Base-by-base conservation (phyloP, 2,113 vertebrate genomes). In the Peromyscus maniculatus region DNA sequence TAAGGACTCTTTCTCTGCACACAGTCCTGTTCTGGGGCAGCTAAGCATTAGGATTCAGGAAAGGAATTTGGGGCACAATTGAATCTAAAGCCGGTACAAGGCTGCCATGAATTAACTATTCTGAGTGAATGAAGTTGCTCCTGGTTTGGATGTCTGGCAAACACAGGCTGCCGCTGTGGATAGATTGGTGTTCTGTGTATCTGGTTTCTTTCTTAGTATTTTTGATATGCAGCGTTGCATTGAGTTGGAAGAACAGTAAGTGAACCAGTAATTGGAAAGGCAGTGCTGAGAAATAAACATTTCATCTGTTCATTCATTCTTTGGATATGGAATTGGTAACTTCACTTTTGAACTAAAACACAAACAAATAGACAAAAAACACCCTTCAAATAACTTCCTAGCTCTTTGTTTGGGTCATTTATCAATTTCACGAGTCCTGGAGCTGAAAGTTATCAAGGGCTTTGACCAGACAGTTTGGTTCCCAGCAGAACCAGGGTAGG, bases 271-370 rank as follows among this genome's bases (percentile, higher is more conserved):
- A 93, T 90, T 55, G 26, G 22, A 79, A 90, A 79, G 19, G 24
- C 43, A 67, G 22, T 75, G 6, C 83, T 13, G 90, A 78, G 12
- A 93, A 89, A 78, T 28, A 78, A 66, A 13, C 24, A 52, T 39
- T 91, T 90, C 4, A 72, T 28, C 72, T 91, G 71, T 88, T 95
- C 55, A 82, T 36, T 95, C 75, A 57, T 91, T 87, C 96, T 91
- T 84, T 8, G 77, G 15, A 39, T 67, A 15, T 17, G 39, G 87
- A 96, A 36, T 92, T 91, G 87, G 10, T 6, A 69, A 6, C 12
- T 71, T 96, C 19, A 79, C 46, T 87, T 96, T 89, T 91, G 13
- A 91, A 28, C 88, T 75, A 78, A 74, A 92, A 74, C 46, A 52
- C 12, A 77, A 46, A 19, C 16, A 80, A 11, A 21, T 5, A 59